Evolutionary conservation across 2,888 invertebrate species (phyloP), one percentile per base, ranked within the genome.

Genomic region (Allygus modestus): DNA sequence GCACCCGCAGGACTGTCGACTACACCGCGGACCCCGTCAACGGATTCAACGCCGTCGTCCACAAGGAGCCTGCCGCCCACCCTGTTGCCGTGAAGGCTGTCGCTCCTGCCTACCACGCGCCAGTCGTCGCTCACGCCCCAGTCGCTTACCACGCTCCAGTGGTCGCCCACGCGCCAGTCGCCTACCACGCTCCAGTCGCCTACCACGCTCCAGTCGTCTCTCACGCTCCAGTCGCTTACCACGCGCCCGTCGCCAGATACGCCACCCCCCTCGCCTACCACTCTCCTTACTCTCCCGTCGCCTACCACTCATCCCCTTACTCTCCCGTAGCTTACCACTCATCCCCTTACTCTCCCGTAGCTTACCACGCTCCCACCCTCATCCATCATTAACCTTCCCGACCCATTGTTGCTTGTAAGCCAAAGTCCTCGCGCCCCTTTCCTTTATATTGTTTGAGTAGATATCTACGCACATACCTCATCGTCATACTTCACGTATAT

Each of bases 41-140:
- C 87, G 88, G 87, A n/a, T 87, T 88, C 87, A 87, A 88, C 87
- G 88, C 88, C 61, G 86, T 84, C 84, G 85, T 86, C 84, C 85
- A 84, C 85, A 83, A 86, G 81, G 85, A 84, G 41, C 83, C 84
- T 61, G 84, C 84, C 12, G 86, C 84, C 31, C 84, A 82, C 51
- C 86, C 84, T 26, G 85, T 84, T 41, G 79, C 89, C 65, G 87
- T 88, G 28, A 87, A 86, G 75, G 88, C 91, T 82, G 90, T 90
- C 86, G 88, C 90, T 1, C 88, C 91, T 37, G 88, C 90, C 1
- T 90, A 91, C 1, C 90, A 90, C 86, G 87, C 88, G 85, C 88
- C 89, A 65, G 89, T 89, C 46, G 90, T 90, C 85, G 41, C 23
- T 20, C 69, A 77, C 23, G 90, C 89, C 5, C 83, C 81, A 23